These are phyloP conservation scores for Forbesichthys agassizii DNA, from an alignment of 2,113 vertebrate species.

Conservation along the genomic window DNA sequence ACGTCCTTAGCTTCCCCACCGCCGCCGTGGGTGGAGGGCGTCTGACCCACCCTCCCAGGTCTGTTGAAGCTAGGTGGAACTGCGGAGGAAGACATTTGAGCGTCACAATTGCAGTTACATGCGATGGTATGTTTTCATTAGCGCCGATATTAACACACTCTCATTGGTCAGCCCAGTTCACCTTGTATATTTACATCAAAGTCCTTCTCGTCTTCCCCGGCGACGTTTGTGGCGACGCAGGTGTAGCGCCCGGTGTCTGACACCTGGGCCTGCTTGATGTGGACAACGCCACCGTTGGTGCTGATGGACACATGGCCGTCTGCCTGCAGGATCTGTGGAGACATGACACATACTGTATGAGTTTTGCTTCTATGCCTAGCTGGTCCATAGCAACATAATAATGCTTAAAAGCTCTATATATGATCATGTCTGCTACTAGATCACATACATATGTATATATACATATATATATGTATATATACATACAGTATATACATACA, in stretches of 20 bases:
- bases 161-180: slow-evolving; percentile 75
- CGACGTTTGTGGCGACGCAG: slow-evolving; percentile 92
- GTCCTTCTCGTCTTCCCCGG: slow-evolving; percentile 96
- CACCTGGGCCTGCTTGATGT: slow-evolving; percentile 85
- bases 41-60: slow-evolving; percentile 70
- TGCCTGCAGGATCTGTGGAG: slow-evolving; percentile 78
- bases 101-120: not conserved
- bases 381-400: too few species aligned
- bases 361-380: not conserved
- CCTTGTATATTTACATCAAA: slow-evolving; percentile 99
- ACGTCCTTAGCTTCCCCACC: slow-evolving; percentile 82
- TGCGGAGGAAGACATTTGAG: slow-evolving; percentile 42
- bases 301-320: slow-evolving; percentile 81
- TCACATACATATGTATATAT: too few species aligned
- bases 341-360: slow-evolving; percentile 15
- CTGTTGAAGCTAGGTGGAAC: slow-evolving; percentile 92
- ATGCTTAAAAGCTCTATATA: too few species aligned
- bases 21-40: slow-evolving; percentile 59
- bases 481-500: too few species aligned
- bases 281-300: slow-evolving; percentile 81
- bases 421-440: too few species aligned
- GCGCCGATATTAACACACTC: slow-evolving; percentile 11
- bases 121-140: too few species aligned
- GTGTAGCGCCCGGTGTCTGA: slow-evolving; percentile 89
- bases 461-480: too few species aligned